These are phyloP conservation scores for Ctenopoma kingsleyae DNA, from an alignment of 2,797 vertebrate species.

Conservation along the genomic window DNA sequence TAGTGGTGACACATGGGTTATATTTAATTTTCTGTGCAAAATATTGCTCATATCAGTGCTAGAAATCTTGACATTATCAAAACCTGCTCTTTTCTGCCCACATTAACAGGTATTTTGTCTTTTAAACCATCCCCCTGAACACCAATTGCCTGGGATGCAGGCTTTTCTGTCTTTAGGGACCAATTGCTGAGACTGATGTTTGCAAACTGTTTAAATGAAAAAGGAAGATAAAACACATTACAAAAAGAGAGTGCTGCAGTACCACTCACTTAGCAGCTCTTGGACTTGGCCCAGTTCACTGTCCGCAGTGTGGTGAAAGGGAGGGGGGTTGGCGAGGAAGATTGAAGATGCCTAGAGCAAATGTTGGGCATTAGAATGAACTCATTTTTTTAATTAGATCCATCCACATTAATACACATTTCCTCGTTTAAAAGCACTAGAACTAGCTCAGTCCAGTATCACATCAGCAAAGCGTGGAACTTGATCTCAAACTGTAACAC, in stretches of 20 bases:
- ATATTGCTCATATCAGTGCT: constrained; percentile 12
- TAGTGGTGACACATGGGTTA: constrained; percentile 4
- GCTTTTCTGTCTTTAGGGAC: constrained; percentile 63
- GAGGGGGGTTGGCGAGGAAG: constrained; percentile 17
- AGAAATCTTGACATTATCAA: constrained; percentile 8
- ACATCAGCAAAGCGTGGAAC: constrained; percentile 60
- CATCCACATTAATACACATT: constrained; percentile 68
- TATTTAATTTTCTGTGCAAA: constrained; percentile 20
- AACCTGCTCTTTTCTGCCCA: constrained; percentile 23
- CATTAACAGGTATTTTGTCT: constrained; percentile 42
- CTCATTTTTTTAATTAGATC: constrained; percentile 62
- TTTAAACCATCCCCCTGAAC: constrained; percentile 44
- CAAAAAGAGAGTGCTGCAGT: constrained; percentile 73
- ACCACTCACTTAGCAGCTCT: constrained; percentile 79
- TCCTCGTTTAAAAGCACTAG: constrained; percentile 58
- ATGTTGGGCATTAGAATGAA: constrained; percentile 53
- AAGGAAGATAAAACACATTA: constrained; percentile 69
- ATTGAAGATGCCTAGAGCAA: constrained; percentile 42
- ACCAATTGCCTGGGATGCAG: constrained; percentile 45
- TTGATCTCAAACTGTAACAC: constrained; percentile 60
- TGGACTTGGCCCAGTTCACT: constrained; percentile 74
- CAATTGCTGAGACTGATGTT: constrained; percentile 71
- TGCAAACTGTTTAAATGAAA: constrained; percentile 69
- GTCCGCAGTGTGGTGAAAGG: constrained; percentile 58
- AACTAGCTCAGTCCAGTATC: constrained; percentile 50